A percentile compares a stretch with the other conserved stretches of the same genome.
Conservation (phyloP, 1,140 invertebrate genomes). For the Drosophila kanapiae region DNA sequence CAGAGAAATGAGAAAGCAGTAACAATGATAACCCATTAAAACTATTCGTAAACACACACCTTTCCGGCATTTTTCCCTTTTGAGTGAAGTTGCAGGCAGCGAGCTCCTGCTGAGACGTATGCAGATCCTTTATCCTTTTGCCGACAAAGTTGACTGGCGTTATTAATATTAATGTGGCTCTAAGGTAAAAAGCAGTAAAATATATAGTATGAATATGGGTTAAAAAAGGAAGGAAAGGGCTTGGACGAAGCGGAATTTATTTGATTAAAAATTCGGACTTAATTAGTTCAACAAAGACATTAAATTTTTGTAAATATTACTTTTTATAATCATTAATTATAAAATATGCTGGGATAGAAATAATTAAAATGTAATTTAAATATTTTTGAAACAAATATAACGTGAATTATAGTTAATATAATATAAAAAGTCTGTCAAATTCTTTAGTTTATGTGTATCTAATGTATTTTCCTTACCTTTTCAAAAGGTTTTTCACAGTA, state of each 20-base stretch:
- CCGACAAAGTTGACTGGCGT: constrained; percentile 45
- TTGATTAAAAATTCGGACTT: no score
- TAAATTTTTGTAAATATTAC: background rate
- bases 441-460: background rate
- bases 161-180: constrained; percentile 73
- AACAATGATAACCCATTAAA: constrained; percentile 80
- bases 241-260: background rate
- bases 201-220: constrained; percentile 26
- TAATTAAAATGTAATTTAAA: background rate
- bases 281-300: background rate
- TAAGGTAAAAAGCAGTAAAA: constrained; percentile 20
- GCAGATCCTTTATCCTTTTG: constrained; percentile 52
- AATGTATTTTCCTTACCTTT: background rate
- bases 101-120: constrained; percentile 37
- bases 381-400: no score
- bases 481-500: background rate
- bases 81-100: constrained; percentile 4
- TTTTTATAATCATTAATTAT: background rate
- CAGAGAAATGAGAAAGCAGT: constrained; percentile 41
- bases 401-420: no score
- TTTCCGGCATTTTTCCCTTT: constrained; percentile 9
- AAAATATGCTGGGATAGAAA: no score
- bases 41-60: constrained; percentile 81
- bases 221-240: background rate
- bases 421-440: background rate